A percentile compares a stretch with the other conserved stretches of the same genome.
phyloP scores from a whole-genome alignment of 2,797 vertebrate genomes.

The Centroberyx gerrardi region DNA sequence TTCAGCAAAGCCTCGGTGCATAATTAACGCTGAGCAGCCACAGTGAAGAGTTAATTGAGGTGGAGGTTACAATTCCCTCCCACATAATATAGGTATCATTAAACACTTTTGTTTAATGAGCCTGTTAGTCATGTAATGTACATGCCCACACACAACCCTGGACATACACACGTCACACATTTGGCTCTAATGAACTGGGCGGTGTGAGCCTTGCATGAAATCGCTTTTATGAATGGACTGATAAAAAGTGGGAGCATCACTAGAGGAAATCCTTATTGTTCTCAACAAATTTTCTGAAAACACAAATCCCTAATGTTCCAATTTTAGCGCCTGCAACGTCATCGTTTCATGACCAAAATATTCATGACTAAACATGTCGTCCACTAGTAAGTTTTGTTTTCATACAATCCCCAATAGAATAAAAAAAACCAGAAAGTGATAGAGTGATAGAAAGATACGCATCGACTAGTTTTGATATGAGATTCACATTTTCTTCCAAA shows the following conservation, averaged over 20 bases:
- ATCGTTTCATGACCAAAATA: not conserved
- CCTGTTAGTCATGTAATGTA: slow-evolving; percentile 53
- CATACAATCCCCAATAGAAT: not conserved
- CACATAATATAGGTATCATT: slow-evolving; percentile 59
- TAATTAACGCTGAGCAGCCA: slow-evolving; percentile 66
- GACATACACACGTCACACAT: slow-evolving; percentile 61
- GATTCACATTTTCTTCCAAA: not conserved
- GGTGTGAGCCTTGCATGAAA: slow-evolving; percentile 34
- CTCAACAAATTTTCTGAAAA: not conserved
- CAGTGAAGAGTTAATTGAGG: slow-evolving; percentile 67
- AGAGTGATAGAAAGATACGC: no score
- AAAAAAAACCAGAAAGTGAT: not conserved
- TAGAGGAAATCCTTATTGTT: no score
- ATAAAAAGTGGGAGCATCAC: no score
- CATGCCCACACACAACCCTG: slow-evolving; percentile 51
- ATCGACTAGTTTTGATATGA: not conserved
- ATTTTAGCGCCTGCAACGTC: not conserved
- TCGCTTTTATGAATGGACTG: not conserved
- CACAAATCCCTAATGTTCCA: not conserved
- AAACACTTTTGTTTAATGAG: slow-evolving; percentile 79
- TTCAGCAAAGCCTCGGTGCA: slow-evolving; percentile 38
- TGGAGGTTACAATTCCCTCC: slow-evolving; percentile 71
- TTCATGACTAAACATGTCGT: not conserved
- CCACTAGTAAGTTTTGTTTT: not conserved
- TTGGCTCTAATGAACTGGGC: slow-evolving; percentile 42